Evolutionary conservation across 2,797 vertebrate genomes (phyloP).

Genomic region (Otolemur crassicaudatus): DNA sequence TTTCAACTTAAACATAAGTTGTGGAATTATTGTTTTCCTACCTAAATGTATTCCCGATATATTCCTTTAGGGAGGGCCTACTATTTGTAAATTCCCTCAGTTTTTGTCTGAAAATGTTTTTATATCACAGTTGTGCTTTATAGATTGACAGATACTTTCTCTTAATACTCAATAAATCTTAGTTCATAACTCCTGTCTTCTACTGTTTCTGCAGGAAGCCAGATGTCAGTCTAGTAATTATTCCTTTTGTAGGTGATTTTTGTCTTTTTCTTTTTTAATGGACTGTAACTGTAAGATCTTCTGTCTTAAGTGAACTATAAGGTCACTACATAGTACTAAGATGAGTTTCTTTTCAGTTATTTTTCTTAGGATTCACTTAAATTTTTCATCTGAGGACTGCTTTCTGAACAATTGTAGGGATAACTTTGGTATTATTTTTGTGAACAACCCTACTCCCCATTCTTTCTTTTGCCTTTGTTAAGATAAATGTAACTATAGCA

Average conservation of each 20-base stretch:
- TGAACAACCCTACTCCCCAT: not conserved
- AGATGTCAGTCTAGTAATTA: not conserved
- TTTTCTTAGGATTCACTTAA: not conserved
- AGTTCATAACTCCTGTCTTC: not conserved
- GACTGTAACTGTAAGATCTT: not conserved
- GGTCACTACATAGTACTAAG: not conserved
- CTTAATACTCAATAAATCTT: not conserved
- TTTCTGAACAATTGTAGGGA: not conserved
- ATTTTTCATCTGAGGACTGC: not conserved
- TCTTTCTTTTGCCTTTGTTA: not conserved
- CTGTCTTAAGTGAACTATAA: not conserved
- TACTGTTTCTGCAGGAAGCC: not conserved
- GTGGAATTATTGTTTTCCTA: not conserved
- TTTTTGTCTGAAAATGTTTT: slow-evolving; percentile 11
- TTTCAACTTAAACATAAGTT: not conserved
- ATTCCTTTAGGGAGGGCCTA: not conserved
- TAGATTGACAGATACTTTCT: not conserved
- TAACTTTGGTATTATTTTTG: not conserved
- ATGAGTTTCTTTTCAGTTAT: not conserved
- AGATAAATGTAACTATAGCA: not conserved
- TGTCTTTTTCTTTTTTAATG: not conserved
- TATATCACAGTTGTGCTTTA: not conserved
- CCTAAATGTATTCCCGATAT: not conserved
- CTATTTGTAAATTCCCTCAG: not conserved
- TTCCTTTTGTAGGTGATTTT: not conserved